Percentiles rank a stretch among this genome's conserved stretches.
These are phyloP conservation scores for Leucozona laternaria DNA, from an alignment of 2,888 invertebrate species.

Conservation along the genomic window DNA sequence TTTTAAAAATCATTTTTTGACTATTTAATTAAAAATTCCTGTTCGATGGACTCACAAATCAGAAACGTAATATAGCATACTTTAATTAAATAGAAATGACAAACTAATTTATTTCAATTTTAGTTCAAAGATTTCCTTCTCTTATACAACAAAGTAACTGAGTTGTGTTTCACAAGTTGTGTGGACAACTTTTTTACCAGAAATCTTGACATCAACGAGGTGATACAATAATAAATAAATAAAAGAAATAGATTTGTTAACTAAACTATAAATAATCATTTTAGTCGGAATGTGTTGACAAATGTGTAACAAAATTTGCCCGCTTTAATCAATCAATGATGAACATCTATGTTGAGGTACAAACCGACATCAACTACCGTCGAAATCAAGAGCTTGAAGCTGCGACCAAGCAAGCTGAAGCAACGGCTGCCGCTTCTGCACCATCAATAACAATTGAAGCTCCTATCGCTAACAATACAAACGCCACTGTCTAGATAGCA, in stretches of 20 bases:
- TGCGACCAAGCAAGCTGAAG: slow-evolving; percentile 77
- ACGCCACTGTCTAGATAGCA: slow-evolving; percentile 24
- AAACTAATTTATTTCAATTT: slow-evolving; percentile 36
- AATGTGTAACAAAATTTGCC: slow-evolving; percentile 83
- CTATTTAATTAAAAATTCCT: neutral
- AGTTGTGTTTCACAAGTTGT: slow-evolving; percentile 82
- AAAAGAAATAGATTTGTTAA: neutral
- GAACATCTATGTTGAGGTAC: slow-evolving; percentile 83
- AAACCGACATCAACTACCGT: slow-evolving; percentile 81
- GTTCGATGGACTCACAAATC: slow-evolving; percentile 56
- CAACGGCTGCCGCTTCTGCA: slow-evolving; percentile 65
- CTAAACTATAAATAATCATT: slow-evolving; percentile 18
- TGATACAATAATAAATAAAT: slow-evolving; percentile 58
- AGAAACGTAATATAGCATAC: slow-evolving; percentile 53
- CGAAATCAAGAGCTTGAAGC: slow-evolving; percentile 81
- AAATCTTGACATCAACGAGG: slow-evolving; percentile 79
- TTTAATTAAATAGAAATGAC: neutral
- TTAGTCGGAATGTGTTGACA: slow-evolving; percentile 81
- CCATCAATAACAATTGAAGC: slow-evolving; percentile 33
- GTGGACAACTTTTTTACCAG: slow-evolving; percentile 82
- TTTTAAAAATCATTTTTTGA: neutral
- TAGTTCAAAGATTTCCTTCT: slow-evolving; percentile 83
- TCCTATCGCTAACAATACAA: slow-evolving; percentile 50
- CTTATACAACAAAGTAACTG: slow-evolving; percentile 83
- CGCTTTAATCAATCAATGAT: slow-evolving; percentile 83